A percentile compares a stretch with the other conserved stretches of the same genome.
Conservation (phyloP, 2,113 vertebrate species). For the Vulpes ferrilata region DNA sequence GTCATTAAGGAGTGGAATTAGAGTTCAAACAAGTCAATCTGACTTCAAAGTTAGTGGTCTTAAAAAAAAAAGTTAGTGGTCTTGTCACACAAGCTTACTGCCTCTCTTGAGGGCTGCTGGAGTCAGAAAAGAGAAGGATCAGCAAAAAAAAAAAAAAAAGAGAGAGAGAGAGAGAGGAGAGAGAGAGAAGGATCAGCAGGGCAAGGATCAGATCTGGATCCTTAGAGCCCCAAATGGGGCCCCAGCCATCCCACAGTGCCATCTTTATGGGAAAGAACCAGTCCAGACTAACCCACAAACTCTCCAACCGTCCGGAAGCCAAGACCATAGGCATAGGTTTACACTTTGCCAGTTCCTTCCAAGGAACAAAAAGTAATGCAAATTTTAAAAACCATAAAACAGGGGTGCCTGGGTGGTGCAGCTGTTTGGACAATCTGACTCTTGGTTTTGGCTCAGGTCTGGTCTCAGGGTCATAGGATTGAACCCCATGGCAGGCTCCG, state of each 20-base stretch:
- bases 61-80: not conserved
- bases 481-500: not conserved
- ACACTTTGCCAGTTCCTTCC: not conserved
- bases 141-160: not conserved
- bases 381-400: constrained; percentile 30
- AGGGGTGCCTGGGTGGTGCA: not conserved
- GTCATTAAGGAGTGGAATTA: not conserved
- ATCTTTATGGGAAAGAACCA: not conserved
- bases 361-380: not conserved
- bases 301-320: not conserved
- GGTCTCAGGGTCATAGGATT: not conserved
- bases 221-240: not conserved
- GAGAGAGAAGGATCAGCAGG: not conserved
- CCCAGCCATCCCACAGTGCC: not conserved
- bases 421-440: not conserved
- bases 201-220: not conserved
- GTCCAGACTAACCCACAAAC: not conserved
- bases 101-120: not conserved
- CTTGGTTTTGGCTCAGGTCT: not conserved
- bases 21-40: not conserved
- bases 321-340: not conserved
- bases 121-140: not conserved
- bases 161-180: not conserved
- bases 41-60: not conserved
- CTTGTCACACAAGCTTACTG: not conserved